These are phyloP conservation scores for Iguana delicatissima DNA, from an alignment of 2,797 vertebrate genomes.

Conservation along the genomic window DNA sequence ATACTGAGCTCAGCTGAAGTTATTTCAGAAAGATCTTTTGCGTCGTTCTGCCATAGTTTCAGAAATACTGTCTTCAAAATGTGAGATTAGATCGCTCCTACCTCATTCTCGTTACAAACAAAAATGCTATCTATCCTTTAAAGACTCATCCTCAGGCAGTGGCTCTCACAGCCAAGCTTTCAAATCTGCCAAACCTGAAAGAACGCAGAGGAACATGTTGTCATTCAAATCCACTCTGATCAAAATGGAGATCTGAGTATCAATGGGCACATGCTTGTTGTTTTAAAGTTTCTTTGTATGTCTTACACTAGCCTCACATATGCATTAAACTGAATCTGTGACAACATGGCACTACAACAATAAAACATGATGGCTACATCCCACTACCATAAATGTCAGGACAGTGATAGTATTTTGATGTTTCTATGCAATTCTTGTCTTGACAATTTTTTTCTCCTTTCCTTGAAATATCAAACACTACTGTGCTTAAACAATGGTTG, in stretches of 20 bases:
- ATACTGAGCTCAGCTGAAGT: not conserved
- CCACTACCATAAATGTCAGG: conserved; percentile 8
- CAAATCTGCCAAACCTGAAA: not conserved
- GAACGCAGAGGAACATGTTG: not conserved
- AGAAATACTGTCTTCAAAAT: not conserved
- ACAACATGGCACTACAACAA: not conserved
- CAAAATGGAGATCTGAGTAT: conserved; percentile 7
- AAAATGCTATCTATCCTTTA: not conserved
- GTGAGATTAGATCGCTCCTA: not conserved
- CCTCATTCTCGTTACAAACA: not conserved
- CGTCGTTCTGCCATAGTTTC: not conserved
- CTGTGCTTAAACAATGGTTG: conserved; percentile 12
- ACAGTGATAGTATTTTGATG: conserved; percentile 9
- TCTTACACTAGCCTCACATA: not conserved
- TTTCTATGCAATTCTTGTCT: not conserved
- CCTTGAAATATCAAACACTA: conserved; percentile 4
- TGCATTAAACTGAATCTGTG: not conserved
- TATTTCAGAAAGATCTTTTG: not conserved
- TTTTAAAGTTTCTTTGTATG: not conserved
- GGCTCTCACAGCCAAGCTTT: not conserved
- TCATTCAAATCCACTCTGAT: conserved; percentile 17
- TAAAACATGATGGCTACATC: not conserved
- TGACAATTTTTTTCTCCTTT: not conserved
- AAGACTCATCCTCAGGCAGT: not conserved
- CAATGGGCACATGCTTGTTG: not conserved